Percentiles rank a stretch among this genome's conserved stretches.
Conservation (phyloP, 2,888 invertebrate genomes). For the Ichneumon xanthorius region DNA sequence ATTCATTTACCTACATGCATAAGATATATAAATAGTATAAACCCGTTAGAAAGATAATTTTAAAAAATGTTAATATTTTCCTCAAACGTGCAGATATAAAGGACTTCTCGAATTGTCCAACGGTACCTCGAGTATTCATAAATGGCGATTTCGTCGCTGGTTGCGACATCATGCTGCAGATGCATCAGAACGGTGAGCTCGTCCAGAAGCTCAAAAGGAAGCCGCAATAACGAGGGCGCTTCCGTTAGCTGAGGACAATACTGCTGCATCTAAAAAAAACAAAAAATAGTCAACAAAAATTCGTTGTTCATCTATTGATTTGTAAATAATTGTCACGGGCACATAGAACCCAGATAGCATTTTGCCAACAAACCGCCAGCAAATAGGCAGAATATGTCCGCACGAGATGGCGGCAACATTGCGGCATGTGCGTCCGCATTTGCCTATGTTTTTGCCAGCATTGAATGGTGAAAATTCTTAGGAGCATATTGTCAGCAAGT, state of each 20-base stretch:
- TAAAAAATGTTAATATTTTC: constrained; percentile 23
- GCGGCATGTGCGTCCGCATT: too few relatives aligned
- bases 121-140: constrained; percentile 98
- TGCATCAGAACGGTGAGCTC: constrained; percentile 99
- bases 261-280: constrained; percentile 43
- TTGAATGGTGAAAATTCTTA: too few relatives aligned
- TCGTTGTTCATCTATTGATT: neutral
- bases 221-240: constrained; percentile 94
- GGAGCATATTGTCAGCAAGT: too few relatives aligned
- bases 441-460: too few relatives aligned
- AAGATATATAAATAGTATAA: neutral
- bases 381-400: too few relatives aligned
- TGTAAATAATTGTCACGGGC: constrained; percentile 27
- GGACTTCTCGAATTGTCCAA: constrained; percentile 98
- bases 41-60: neutral
- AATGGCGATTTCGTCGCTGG: constrained; percentile 99
- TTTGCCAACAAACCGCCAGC: too few relatives aligned
- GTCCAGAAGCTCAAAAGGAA: constrained; percentile 96
- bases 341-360: neutral
- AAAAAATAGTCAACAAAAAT: constrained; percentile 45
- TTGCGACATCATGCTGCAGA: constrained; percentile 98
- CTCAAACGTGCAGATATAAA: constrained; percentile 91
- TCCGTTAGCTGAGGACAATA: constrained; percentile 81
- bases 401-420: too few relatives aligned
- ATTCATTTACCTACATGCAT: neutral